These are phyloP conservation scores for Tokudaia tokunoshimensis DNA, from an alignment of 2,797 vertebrate species.

Conservation along the genomic window DNA sequence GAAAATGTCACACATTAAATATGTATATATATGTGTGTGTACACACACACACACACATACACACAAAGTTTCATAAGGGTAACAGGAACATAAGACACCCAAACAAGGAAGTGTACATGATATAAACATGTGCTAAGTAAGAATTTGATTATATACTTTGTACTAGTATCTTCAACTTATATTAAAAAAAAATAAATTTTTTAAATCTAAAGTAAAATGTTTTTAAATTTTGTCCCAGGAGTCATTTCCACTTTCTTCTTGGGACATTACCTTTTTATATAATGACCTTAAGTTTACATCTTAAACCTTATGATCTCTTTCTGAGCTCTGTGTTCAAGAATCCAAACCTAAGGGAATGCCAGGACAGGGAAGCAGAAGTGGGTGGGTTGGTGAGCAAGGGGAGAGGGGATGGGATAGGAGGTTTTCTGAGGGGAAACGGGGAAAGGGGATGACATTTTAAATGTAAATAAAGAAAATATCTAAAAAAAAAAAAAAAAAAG, in stretches of 20 bases:
- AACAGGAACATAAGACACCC: not conserved
- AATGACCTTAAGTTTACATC: not conserved
- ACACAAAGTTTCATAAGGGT: not conserved
- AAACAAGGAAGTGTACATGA: not conserved
- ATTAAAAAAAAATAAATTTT: not conserved
- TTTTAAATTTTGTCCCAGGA: too few species aligned
- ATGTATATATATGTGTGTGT: not conserved
- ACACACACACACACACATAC: too few species aligned
- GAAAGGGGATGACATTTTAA: too few species aligned
- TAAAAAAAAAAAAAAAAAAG: too few species aligned
- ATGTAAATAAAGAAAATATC: too few species aligned
- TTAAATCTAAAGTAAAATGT: not conserved
- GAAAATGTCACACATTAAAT: not conserved
- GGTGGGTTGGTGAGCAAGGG: too few species aligned
- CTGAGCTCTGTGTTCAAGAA: not conserved
- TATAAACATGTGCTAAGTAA: not conserved
- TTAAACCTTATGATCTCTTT: not conserved
- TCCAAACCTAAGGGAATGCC: not conserved
- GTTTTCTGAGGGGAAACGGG: too few species aligned
- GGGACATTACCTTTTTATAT: not conserved
- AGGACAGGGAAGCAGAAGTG: too few species aligned
- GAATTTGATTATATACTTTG: not conserved
- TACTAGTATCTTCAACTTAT: not conserved
- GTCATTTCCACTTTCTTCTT: not conserved
- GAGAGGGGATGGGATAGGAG: too few species aligned